A percentile compares a stretch with the other conserved stretches of the same genome.
Evolutionary conservation across 2,797 vertebrate species (phyloP).

Genomic region (Falco novaeseelandiae): DNA sequence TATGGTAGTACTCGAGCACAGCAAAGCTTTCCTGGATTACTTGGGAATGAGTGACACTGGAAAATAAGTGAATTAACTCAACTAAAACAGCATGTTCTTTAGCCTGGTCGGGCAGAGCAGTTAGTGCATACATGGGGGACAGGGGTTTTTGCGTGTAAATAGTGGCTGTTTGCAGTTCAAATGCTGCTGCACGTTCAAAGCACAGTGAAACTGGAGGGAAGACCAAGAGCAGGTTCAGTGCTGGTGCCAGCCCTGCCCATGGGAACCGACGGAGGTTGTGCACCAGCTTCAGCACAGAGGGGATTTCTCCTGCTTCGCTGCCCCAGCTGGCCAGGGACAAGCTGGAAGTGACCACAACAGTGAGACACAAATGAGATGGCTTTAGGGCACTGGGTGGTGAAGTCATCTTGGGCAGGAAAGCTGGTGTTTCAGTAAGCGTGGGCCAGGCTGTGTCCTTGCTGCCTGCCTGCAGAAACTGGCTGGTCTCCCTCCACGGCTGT

Average conservation of each 20-base stretch:
- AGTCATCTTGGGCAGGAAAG: not conserved
- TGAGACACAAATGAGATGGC: not conserved
- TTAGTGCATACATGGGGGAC: not conserved
- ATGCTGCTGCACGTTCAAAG: not conserved
- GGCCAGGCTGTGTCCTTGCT: not conserved
- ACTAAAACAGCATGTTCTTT: not conserved
- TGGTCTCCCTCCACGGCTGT: not conserved
- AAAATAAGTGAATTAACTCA: not conserved
- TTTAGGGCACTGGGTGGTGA: not conserved
- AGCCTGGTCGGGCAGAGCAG: not conserved
- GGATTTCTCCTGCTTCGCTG: not conserved
- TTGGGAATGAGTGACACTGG: not conserved
- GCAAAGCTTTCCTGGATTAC: not conserved
- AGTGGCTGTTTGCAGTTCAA: not conserved
- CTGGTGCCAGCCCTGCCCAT: not conserved
- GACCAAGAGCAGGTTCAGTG: rapidly evolving
- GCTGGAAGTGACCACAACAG: not conserved
- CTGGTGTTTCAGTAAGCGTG: not conserved
- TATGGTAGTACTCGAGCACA: not conserved
- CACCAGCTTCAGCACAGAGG: rapidly evolving
- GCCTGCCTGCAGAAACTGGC: not conserved
- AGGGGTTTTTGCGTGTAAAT: not conserved
- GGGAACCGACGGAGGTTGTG: not conserved
- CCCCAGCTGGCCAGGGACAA: not conserved
- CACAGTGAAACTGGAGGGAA: rapidly evolving